phyloP scores from a whole-genome alignment of 2,797 vertebrate genomes.

The Arremon brunneinucha region DNA sequence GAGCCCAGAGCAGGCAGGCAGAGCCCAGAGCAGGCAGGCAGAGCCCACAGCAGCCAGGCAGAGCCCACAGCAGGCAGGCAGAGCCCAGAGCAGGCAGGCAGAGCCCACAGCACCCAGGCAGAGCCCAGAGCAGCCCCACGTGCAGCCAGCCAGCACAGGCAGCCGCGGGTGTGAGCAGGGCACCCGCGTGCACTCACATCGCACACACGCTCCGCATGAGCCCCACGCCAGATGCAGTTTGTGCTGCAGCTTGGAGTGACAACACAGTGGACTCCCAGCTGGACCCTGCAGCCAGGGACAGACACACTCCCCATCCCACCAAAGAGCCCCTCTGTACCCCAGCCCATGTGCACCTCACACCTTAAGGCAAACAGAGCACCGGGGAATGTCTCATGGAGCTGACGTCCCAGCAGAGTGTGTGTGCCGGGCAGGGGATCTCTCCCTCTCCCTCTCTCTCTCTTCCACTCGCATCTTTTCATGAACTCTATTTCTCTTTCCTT shows the following conservation, averaged over 20 bases:
- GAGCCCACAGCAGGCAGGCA: not conserved
- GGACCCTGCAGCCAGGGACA: not conserved
- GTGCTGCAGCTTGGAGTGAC: not conserved
- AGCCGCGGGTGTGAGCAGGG: rapidly evolving
- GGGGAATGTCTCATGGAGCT: conserved; percentile 7
- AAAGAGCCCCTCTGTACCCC: not conserved
- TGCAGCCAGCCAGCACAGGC: not conserved
- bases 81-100: not conserved
- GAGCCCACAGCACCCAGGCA: too few species aligned
- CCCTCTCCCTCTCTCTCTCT: conserved; percentile 66
- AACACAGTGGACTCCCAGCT: not conserved
- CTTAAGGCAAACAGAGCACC: not conserved
- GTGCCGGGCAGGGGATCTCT: conserved; percentile 59
- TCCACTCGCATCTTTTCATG: conserved; percentile 77
- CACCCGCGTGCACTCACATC: rapidly evolving
- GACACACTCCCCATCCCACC: not conserved
- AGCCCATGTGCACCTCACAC: conserved; percentile 32
- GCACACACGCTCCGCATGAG: not conserved
- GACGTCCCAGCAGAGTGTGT: not conserved
- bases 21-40: not conserved
- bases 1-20: not conserved
- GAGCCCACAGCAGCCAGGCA: too few species aligned
- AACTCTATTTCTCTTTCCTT: conserved; percentile 86
- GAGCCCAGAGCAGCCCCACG: not conserved
- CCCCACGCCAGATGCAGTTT: not conserved